Base-by-base conservation (phyloP, 2,797 vertebrate species). In the Alcedo atthis region DNA sequence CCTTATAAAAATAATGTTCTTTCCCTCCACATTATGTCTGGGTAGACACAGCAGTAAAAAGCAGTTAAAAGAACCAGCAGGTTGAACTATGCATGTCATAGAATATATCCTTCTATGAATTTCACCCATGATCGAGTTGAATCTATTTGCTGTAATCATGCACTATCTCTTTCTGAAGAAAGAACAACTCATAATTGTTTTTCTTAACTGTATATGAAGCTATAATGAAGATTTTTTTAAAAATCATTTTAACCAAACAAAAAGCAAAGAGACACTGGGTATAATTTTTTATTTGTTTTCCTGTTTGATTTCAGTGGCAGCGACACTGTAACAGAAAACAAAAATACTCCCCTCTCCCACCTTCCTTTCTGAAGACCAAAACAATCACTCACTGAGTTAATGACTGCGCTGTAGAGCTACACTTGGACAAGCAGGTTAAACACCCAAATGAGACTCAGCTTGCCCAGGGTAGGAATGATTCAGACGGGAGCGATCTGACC, bases 381-480 rank as follows among this genome's bases (percentile, higher is more conserved):
- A 77, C 71, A 63, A 43, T 86, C 89, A 12, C 24, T 91, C 45
- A n/a, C 74, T 93, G 79, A 67, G 37, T 54, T 54, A 82, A 75
- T 68, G 17, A 43, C 42, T 90, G 64, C 18, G 28, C 74, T 24
- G 15, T 48, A 32, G 37, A 90, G n/a, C 48, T 76, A 20, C 78
- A 43, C 57, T 70, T 88, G 58, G 83, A 57, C 78, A 54, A 57
- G 78, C 26, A 20, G 61, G 19, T 59, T 88, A 67, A 93, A 75
- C 73, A 94, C 57, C 86, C 84, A 90, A 75, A 82, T 42, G 88
- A 84, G 64, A 46, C 54, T 74, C 57, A 28, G 58, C 59, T 68
- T 68, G 61, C 81, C 62, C 24, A 58, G 43, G 54, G 51, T 46
- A 32, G 3, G 20, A 84, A 54, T 91, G 89, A 96, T 90, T 94